These are phyloP conservation scores for Peromyscus nudipes DNA, from an alignment of 2,797 vertebrate species.

Conservation along the genomic window DNA sequence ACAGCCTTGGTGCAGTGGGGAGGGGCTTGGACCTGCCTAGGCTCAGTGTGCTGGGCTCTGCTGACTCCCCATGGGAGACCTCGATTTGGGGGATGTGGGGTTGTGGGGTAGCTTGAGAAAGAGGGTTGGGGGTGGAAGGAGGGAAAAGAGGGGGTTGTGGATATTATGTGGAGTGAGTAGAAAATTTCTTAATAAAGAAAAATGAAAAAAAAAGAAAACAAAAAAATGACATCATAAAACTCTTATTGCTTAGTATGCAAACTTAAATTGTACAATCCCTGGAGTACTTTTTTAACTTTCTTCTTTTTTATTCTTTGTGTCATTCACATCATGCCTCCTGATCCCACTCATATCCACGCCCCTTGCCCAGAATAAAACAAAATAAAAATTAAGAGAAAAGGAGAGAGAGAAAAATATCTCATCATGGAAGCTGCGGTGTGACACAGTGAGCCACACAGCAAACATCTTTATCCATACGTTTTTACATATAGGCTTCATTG, in stretches of 20 bases:
- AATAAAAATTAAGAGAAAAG: background rate
- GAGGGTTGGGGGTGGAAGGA: no score
- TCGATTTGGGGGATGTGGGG: no score
- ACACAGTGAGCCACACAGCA: background rate
- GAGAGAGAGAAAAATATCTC: background rate
- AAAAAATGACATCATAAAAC: background rate
- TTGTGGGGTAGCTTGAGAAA: no score
- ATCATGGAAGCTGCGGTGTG: background rate
- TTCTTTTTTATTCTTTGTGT: background rate
- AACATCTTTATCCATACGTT: background rate
- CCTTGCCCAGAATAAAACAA: background rate
- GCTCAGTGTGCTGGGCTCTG: no score
- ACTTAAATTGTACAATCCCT: background rate
- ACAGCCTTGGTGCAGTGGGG: no score
- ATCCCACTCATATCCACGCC: background rate
- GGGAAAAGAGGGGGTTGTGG: no score
- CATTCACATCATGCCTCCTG: background rate
- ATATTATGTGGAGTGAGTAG: no score
- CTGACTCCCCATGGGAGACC: no score
- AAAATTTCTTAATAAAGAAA: no score
- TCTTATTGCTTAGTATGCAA: background rate
- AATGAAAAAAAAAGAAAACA: no score
- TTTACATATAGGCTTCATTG: background rate
- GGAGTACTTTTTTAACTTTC: background rate
- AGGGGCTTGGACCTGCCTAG: no score